Evolutionary conservation across 1,140 invertebrate genomes (phyloP), one percentile per base, ranked within the genome.

Genomic region (Ooceraea biroi): DNA sequence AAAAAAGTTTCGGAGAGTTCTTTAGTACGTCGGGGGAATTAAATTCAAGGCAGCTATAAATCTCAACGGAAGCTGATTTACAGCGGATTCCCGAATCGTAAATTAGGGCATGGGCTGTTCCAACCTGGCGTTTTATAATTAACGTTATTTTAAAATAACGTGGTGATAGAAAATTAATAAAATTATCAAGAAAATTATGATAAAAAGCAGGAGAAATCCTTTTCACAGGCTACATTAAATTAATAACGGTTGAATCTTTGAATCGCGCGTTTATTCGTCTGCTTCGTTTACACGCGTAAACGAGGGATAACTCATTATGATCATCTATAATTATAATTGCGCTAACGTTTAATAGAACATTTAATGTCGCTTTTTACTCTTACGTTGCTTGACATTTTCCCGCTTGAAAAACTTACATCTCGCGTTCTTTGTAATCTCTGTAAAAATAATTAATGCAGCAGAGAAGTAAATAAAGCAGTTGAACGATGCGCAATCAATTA

Each of bases 291-390:
- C 27, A 27, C n/a, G n/a, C n/a, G n/a, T n/a, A n/a, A n/a, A n/a
- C n/a, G n/a, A n/a, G n/a, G n/a, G n/a, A n/a, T 36, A 8, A 46
- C 27, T 30, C 44, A n/a, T 65, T 36, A 8, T 50, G 8, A 52
- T 52, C n/a, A 41, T 36, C 50, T 77, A 50, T 30, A 74, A 46
- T 74, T 74, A 74, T 48, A 61, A 2, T 25, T 63, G n/a, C 10
- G 3, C 12, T 63, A 19, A 1, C 7, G n/a, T 25, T 76, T 76
- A 50, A 22, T 12, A 48, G 63, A 50, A 8, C 48, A 36, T 50
- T 25, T 61, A 48, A 22, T 65, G 25, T 63, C 30, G 48, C 12
- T 65, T n/a, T 77, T 36, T 30, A 17, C n/a, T 61, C 30, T 36
- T 12, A 41, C 10, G 27, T 65, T 10, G 3, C 46, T 52, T 22